Conservation (phyloP, 2,113 vertebrate species). For the Chamaea fasciata region DNA sequence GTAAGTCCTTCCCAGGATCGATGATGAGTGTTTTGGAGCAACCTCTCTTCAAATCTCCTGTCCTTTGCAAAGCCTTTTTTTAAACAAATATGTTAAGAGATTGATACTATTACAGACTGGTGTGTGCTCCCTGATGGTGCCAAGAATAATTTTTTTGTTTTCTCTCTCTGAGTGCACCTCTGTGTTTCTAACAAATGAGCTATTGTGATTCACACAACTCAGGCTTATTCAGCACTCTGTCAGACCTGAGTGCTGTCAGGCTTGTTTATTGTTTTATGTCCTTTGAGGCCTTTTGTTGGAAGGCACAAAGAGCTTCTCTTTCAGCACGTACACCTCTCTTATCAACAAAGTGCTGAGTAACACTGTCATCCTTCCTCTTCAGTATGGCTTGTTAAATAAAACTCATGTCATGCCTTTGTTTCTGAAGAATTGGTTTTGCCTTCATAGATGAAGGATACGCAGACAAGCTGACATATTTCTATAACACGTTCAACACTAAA, state of each 20-base stretch:
- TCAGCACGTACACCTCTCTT: not conserved
- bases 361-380: not conserved
- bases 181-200: not conserved
- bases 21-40: not conserved
- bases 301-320: not conserved
- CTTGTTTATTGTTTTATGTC: constrained; percentile 1
- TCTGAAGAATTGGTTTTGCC: not conserved
- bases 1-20: not conserved
- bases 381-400: not conserved
- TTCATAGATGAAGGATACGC: not conserved
- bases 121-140: not conserved
- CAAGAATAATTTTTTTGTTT: not conserved
- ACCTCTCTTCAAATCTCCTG: not conserved
- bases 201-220: not conserved
- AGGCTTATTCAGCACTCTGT: not conserved
- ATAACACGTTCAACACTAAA: fast-evolving
- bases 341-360: not conserved
- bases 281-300: not conserved
- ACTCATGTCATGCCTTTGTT: not conserved
- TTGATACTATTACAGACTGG: not conserved
- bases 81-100: not conserved
- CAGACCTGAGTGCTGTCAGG: not conserved
- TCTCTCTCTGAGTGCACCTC: not conserved
- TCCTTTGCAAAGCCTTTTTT: not conserved
- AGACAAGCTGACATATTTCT: not conserved